A percentile compares a stretch with the other conserved stretches of the same genome.
phyloP scores from a whole-genome alignment of 2,113 vertebrate species.

The Chlamydotis undulata region DNA sequence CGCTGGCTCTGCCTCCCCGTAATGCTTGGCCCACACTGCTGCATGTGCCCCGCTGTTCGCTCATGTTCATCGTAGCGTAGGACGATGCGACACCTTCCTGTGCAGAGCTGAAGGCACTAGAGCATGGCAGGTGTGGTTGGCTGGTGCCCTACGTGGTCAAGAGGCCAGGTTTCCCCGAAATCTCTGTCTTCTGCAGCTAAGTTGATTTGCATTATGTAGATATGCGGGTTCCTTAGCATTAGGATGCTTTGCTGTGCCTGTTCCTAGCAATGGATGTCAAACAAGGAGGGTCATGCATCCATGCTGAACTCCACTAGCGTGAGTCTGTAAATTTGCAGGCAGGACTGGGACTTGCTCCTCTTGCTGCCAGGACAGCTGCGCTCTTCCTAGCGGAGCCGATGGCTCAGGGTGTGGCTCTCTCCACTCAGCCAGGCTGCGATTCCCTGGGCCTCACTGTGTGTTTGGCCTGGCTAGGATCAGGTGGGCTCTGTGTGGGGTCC shows the following conservation, averaged over 20 bases:
- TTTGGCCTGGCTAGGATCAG: background rate
- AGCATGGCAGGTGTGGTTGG: background rate
- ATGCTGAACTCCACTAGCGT: background rate
- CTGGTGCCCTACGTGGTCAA: accelerated
- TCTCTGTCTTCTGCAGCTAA: background rate
- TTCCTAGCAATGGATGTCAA: background rate
- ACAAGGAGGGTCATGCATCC: background rate
- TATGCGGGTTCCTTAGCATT: background rate
- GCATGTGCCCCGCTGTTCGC: accelerated
- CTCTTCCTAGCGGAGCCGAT: background rate
- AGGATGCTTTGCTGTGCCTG: background rate
- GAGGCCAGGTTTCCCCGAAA: background rate
- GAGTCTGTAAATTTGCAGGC: background rate
- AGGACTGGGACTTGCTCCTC: background rate
- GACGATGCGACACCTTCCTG: background rate
- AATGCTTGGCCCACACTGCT: background rate
- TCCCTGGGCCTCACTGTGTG: background rate
- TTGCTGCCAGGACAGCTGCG: background rate
- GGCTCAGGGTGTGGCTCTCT: accelerated
- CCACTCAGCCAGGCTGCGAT: background rate
- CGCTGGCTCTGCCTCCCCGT: background rate
- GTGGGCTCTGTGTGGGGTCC: background rate
- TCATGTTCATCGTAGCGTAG: accelerated
- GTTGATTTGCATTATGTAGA: background rate
- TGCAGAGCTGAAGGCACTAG: background rate